Percentiles rank a stretch among this genome's conserved stretches.
phyloP scores from a whole-genome alignment of 2,888 invertebrate genomes.

The Mimachlamys varia region DNA sequence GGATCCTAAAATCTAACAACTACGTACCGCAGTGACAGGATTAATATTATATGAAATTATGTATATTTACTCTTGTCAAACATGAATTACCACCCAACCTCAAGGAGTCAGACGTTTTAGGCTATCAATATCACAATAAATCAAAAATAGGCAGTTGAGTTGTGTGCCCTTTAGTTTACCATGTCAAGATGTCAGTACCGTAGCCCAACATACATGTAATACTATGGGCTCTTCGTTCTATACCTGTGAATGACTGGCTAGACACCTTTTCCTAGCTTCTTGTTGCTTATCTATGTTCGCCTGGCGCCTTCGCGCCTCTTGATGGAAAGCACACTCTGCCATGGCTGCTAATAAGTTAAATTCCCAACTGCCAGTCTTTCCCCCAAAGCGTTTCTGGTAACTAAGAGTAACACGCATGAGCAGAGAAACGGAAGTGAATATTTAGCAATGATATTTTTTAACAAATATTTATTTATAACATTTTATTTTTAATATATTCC shows the following conservation, averaged over 20 bases:
- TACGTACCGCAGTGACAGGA: too few species aligned
- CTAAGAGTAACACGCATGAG: conserved; percentile 61
- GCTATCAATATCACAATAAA: too few species aligned
- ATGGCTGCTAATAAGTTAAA: conserved; percentile 48
- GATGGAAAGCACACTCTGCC: conserved; percentile 70
- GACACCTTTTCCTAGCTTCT: conserved; percentile 58
- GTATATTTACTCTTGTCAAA: too few species aligned
- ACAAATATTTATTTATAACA: background rate
- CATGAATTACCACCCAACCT: too few species aligned
- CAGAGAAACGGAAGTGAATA: background rate
- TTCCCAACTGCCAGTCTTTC: conserved; percentile 11
- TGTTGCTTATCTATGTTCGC: conserved; percentile 67
- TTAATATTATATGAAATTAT: too few species aligned
- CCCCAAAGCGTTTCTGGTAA: conserved; percentile 42
- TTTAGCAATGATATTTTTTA: conserved; percentile 13
- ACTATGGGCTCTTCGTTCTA: background rate
- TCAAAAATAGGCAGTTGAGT: too few species aligned
- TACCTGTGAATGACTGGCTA: conserved; percentile 49
- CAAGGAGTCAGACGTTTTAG: too few species aligned
- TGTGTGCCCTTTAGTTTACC: too few species aligned
- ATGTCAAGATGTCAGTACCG: too few species aligned
- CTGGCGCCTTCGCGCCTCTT: conserved; percentile 67
- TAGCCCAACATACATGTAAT: too few species aligned
- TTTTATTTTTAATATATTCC: too few species aligned
- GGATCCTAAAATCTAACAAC: too few species aligned